Evolutionary conservation across 1,140 invertebrate genomes (phyloP).

Genomic region (Bombyx mandarina): DNA sequence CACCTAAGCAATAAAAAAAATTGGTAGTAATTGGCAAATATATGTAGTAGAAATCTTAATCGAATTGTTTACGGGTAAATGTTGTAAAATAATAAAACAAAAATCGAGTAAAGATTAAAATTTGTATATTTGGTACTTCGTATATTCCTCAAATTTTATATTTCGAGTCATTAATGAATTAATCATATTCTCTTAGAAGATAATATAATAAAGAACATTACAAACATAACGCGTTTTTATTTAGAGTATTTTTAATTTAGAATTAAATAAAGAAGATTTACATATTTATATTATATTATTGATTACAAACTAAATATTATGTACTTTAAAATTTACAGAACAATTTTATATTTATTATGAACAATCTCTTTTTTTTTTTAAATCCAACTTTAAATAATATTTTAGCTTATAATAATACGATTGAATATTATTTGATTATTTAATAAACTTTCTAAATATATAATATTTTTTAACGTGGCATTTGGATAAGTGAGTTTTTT

Average conservation of each 20-base stretch:
- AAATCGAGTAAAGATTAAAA: constrained; percentile 57
- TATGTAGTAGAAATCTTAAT: no score
- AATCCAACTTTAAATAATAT: no score
- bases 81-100: constrained; percentile 21
- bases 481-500: no score
- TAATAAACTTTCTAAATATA: no score
- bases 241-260: constrained; percentile 37
- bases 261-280: constrained; percentile 33
- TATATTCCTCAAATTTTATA: constrained; percentile 66
- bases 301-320: constrained; percentile 5
- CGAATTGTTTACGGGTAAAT: no score
- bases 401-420: no score
- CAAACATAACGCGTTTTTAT: constrained; percentile 39
- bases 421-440: no score
- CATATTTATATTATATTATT: constrained; percentile 19
- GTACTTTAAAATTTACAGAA: constrained; percentile 36
- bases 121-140: constrained; percentile 70
- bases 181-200: constrained; percentile 22
- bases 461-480: no score
- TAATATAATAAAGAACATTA: constrained; percentile 42
- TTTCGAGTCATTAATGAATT: constrained; percentile 54
- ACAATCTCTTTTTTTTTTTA: constrained; percentile 25
- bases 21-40: no score
- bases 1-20: no score
- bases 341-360: constrained; percentile 21